phyloP scores from a whole-genome alignment of 2,888 invertebrate species.

The Patella pellucida region DNA sequence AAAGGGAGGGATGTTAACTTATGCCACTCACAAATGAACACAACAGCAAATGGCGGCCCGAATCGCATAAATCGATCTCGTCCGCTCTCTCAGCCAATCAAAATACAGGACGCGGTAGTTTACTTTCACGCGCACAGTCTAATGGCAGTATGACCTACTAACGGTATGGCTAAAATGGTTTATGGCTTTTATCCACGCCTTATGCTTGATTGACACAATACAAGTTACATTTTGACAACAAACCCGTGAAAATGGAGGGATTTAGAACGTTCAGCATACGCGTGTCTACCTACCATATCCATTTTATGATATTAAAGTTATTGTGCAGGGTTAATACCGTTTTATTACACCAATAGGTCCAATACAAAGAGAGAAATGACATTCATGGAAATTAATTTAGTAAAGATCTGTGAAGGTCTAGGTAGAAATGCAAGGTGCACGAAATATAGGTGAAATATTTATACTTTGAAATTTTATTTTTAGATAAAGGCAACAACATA shows the following conservation, averaged over 20 bases:
- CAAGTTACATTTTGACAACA: neutral
- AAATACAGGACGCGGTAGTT: neutral
- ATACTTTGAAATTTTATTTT: too few species aligned
- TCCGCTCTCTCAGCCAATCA: slow-evolving; percentile 1
- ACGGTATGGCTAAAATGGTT: neutral
- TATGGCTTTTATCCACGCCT: slow-evolving; percentile 10
- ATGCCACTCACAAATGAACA: slow-evolving; percentile 37
- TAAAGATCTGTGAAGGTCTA: too few species aligned
- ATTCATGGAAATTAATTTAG: too few species aligned
- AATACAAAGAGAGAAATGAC: too few species aligned
- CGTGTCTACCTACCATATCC: neutral
- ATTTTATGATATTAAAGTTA: too few species aligned
- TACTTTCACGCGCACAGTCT: neutral
- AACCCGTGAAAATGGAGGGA: neutral
- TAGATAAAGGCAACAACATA: too few species aligned
- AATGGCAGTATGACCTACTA: slow-evolving; percentile 7
- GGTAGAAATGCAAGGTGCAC: too few species aligned
- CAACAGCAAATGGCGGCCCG: slow-evolving; percentile 41
- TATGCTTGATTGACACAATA: neutral
- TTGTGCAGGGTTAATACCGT: too few species aligned
- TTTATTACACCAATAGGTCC: too few species aligned
- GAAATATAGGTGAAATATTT: too few species aligned
- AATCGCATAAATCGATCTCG: slow-evolving; percentile 19
- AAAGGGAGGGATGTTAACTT: slow-evolving; percentile 35
- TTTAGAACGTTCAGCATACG: slow-evolving; percentile 3